Evolutionary conservation across 2,797 vertebrate species (phyloP).

Genomic region (Bufotes viridis): DNA sequence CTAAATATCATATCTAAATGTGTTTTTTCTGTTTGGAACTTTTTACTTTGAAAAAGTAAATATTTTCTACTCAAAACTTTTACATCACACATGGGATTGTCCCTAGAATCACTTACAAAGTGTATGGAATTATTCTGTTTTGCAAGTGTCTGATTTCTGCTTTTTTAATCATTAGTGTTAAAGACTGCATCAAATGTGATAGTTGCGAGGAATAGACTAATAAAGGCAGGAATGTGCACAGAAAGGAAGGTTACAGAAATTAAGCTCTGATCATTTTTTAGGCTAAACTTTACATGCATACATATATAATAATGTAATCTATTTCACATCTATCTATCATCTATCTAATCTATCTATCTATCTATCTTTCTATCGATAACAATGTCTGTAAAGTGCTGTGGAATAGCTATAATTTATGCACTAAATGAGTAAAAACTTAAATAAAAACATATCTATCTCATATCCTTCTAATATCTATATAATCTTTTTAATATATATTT

Average conservation of each 20-base stretch:
- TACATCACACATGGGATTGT: not conserved
- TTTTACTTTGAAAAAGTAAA: not conserved
- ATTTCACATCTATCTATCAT: not conserved
- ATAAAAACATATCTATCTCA: too few relatives aligned
- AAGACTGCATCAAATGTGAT: not conserved
- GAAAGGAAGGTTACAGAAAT: not conserved
- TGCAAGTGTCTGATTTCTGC: not conserved
- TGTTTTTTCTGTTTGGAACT: not conserved
- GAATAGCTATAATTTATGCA: too few relatives aligned
- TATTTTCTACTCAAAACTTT: not conserved
- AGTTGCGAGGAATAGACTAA: not conserved
- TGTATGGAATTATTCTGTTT: not conserved
- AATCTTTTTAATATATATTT: too few relatives aligned
- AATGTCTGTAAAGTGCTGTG: too few relatives aligned
- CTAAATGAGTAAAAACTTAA: too few relatives aligned
- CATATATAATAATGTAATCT: not conserved
- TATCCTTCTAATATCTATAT: too few relatives aligned
- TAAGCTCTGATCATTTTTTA: not conserved
- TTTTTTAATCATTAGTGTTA: not conserved
- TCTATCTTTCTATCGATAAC: not conserved
- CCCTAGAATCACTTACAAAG: not conserved
- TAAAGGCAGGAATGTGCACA: not conserved
- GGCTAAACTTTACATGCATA: not conserved
- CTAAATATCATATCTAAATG: too few relatives aligned
- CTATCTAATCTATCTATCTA: not conserved